Percentiles rank a stretch among this genome's conserved stretches.
These are phyloP conservation scores for Sinocyclocheilus grahami DNA, from an alignment of 2,113 vertebrate genomes.

Conservation along the genomic window DNA sequence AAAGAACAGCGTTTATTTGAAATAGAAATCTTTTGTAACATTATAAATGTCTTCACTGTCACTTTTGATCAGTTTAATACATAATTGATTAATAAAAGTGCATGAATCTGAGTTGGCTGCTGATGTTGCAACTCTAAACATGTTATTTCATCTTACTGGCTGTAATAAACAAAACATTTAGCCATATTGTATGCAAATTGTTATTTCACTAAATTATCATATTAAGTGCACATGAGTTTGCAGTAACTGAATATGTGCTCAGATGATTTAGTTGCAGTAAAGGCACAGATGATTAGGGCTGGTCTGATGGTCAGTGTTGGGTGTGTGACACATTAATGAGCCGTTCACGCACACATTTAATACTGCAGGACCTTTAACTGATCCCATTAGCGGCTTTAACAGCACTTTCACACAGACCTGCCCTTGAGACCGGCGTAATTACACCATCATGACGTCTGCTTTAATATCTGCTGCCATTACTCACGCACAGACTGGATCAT, in stretches of 20 bases:
- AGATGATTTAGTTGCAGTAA: background rate
- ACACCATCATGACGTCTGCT: background rate
- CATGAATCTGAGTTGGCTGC: background rate
- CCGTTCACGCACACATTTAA: background rate
- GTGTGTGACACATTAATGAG: background rate
- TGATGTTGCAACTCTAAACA: background rate
- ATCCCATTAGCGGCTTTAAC: background rate
- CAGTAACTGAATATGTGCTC: background rate
- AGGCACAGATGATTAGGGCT: background rate
- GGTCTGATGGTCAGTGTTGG: background rate
- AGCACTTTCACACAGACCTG: background rate
- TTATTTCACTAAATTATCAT: background rate
- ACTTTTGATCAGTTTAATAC: no score
- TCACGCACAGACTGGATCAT: background rate
- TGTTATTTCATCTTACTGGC: background rate
- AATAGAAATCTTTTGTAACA: background rate
- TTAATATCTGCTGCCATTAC: background rate
- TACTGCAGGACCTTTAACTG: background rate
- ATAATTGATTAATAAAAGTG: background rate
- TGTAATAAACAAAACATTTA: background rate
- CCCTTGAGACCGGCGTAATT: background rate
- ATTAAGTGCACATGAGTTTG: background rate
- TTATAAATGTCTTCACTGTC: background rate
- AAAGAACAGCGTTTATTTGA: background rate
- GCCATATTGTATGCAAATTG: background rate